These are phyloP conservation scores for Iphiclides podalirius DNA, from an alignment of 2,888 invertebrate genomes.

Conservation along the genomic window DNA sequence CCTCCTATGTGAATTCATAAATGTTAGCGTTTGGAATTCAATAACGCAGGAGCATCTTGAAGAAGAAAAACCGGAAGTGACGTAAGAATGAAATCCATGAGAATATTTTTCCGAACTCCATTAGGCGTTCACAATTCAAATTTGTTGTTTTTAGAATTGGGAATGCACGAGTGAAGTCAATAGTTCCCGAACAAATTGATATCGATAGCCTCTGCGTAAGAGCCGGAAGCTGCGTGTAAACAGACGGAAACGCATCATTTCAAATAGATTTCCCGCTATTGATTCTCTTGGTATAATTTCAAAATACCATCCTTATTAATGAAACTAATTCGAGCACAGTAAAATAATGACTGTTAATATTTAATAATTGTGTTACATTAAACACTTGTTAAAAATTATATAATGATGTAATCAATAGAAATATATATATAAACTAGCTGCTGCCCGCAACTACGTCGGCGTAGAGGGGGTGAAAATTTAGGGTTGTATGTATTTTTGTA, in stretches of 20 bases:
- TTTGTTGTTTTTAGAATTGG: background rate
- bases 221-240: background rate
- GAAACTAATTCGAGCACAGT: background rate
- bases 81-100: too few relatives aligned
- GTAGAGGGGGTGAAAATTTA: too few relatives aligned
- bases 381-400: background rate
- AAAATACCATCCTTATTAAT: background rate
- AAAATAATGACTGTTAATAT: background rate
- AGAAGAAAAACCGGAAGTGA: too few relatives aligned
- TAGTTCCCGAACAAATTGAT: background rate
- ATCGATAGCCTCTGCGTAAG: background rate
- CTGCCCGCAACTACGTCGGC: too few relatives aligned
- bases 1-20: too few relatives aligned
- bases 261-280: background rate
- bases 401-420: background rate
- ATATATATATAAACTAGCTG: too few relatives aligned
- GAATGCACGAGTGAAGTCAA: background rate
- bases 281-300: background rate
- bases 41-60: too few relatives aligned
- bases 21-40: too few relatives aligned
- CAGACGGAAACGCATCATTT: background rate
- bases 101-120: background rate
- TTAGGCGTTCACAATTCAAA: background rate
- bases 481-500: too few relatives aligned
- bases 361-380: background rate